Evolutionary conservation across 2,888 invertebrate genomes (phyloP), one percentile per base, ranked within the genome.

Genomic region (Acanthosoma haemorrhoidale): DNA sequence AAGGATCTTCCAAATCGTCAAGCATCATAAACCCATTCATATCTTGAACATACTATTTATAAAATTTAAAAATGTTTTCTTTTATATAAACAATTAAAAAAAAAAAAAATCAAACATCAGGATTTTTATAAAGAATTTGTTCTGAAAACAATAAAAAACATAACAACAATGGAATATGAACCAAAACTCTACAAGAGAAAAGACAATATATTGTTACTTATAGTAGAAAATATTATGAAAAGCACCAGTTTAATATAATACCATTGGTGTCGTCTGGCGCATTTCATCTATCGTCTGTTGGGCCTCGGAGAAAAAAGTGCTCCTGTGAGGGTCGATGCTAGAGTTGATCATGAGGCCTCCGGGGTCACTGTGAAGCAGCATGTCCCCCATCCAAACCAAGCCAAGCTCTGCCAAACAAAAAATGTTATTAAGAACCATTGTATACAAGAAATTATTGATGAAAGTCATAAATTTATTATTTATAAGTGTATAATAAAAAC

Each of bases 361-460:
- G 31, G 78, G 76, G 61, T 82, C 82, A 39, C 75, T 84, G 81
- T 68, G 84, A 81, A 82, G 78, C 25, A 82, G 79, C 70, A 83
- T 79, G 75, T 84, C 84, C 43, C 86, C 86, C 87, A 88, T 87
- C 88, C 88, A 88, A 77, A 87, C 84, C 84, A 86, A 84, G 76
- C 85, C 84, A 79, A 85, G 80, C 77, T 86, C 86, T 75, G 84
- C 4, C 72, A 74, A 43, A 16, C 66, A 18, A 63, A 69, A 38
- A 8, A 15, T 16, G 38, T 11, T n/a, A 63, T 11, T 21, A 18
- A 18, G 59, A n/a, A n/a, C n/a, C n/a, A n/a, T n/a, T n/a, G n/a
- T n/a, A n/a, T n/a, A n/a, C n/a, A n/a, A n/a, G n/a, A n/a, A n/a
- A n/a, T n/a, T n/a, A n/a, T n/a, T 32, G 34, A n/a, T 15, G 39